Conservation (phyloP, 2,888 invertebrate genomes). For the Malacosoma neustria region DNA sequence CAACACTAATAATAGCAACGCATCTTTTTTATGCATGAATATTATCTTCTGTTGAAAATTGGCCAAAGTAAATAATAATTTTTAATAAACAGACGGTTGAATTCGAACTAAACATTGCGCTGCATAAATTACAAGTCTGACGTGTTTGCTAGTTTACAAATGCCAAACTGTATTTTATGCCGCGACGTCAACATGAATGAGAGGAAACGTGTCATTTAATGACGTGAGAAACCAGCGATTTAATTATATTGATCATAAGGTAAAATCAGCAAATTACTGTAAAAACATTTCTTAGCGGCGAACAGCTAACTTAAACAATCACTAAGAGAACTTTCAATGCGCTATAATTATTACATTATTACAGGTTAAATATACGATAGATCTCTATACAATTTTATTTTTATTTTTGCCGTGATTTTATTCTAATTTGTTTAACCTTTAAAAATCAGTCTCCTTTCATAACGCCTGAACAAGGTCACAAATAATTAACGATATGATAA, state of each 20-base stretch:
- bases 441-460: constrained; percentile 10
- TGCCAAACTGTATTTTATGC: not conserved
- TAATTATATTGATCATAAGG: not conserved
- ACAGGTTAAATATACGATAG: not conserved
- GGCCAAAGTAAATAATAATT: not conserved
- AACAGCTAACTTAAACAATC: not conserved
- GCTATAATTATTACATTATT: not conserved
- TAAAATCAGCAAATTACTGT: not conserved
- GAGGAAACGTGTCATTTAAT: not conserved
- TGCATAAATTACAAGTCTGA: not conserved
- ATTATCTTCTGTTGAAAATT: not conserved
- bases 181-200: not conserved
- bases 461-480: constrained; percentile 20
- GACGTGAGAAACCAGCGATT: not conserved
- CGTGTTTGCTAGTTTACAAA: not conserved
- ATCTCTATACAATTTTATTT: not conserved
- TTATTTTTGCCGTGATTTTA: not conserved
- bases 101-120: not conserved
- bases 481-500: constrained; percentile 10
- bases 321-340: not conserved
- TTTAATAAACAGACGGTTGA: not conserved
- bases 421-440: constrained; percentile 2
- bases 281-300: not conserved
- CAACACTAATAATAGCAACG: not conserved
- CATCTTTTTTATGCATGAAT: too few relatives aligned